A percentile compares a stretch with the other conserved stretches of the same genome.
Evolutionary conservation across 2,888 invertebrate species (phyloP).

Genomic region (Pachydiplax longipennis): DNA sequence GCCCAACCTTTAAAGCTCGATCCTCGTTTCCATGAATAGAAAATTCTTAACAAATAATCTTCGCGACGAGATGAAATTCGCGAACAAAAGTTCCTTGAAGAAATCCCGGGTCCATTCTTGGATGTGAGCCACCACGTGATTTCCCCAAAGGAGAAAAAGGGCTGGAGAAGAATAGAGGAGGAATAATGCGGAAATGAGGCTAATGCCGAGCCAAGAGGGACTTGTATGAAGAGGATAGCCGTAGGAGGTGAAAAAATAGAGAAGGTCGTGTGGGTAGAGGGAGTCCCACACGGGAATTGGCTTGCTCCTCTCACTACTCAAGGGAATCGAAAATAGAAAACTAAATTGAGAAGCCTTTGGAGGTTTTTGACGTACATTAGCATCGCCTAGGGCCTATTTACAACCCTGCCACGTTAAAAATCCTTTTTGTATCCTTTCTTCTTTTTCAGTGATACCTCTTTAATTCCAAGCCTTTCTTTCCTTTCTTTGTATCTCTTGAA

Average conservation of each 20-base stretch:
- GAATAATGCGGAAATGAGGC: background rate
- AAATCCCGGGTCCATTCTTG: background rate
- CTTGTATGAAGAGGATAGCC: background rate
- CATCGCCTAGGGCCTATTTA: background rate
- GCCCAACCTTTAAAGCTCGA: background rate
- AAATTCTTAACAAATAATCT: background rate
- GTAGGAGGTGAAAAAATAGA: background rate
- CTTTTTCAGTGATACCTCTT: background rate
- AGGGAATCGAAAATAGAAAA: background rate
- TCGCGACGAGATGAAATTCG: background rate
- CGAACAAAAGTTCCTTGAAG: background rate
- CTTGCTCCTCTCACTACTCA: background rate
- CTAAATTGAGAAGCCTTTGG: conserved; percentile 7
- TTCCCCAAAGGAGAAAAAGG: background rate
- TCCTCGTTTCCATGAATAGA: background rate
- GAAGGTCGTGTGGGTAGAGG: background rate
- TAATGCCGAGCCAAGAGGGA: background rate
- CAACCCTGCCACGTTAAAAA: background rate
- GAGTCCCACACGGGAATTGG: background rate
- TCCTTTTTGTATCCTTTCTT: background rate
- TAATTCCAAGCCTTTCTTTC: background rate
- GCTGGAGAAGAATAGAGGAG: background rate
- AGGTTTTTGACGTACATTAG: conserved; percentile 4
- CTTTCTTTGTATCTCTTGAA: background rate
- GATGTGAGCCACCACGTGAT: background rate